Evolutionary conservation across 2,113 vertebrate genomes (phyloP), one percentile per base, ranked within the genome.

Genomic region (Tragelaphus strepsiceros): DNA sequence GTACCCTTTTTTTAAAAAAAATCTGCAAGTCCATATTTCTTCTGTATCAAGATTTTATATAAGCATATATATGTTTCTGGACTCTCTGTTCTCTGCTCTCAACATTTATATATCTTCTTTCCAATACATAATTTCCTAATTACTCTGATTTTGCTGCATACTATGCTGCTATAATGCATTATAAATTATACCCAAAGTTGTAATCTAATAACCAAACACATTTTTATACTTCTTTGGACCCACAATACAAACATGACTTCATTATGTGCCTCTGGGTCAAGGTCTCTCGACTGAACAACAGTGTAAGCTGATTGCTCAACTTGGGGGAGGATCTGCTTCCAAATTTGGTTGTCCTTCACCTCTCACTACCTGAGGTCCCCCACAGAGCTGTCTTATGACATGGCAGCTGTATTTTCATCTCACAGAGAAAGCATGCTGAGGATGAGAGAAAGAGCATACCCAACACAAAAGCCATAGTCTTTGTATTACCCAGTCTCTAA

Each of bases 371-470:
- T 53, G 13, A 10, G 9, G 4, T 6, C 84, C 11, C 56, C 26
- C 17, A 39, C 11, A 86, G 7, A 30, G 1, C 19, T 85, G 19
- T n/a, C 15, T 61, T 10, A 30, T 74, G 16, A 30, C 7, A 43
- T 51, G 2, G 1, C 0, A 74, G 19, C 15, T 64, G 26, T 6
- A 77, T 58, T 81, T 16, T 6, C 1, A 43, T 59, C 4, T 21
- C 4, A n/a, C 5, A 93, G 5, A 46, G 8, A 95, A 17, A 83
- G 2, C 11, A 39, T 54, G 11, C 6, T 94, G n/a, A 94, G 21
- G 21, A 54, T 9, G 1, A 49, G 24, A 3, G 12, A 82, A 4
- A 90, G 3, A 1, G 8, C 5, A 86, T 6, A n/a, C 3, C 4
- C 4, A 19, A 80, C 24, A 64, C 6, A 39, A 85, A 90, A 43